Evolutionary conservation across 2,113 vertebrate genomes (phyloP), one percentile per base, ranked within the genome.

Genomic region (Pelusios castaneus): DNA sequence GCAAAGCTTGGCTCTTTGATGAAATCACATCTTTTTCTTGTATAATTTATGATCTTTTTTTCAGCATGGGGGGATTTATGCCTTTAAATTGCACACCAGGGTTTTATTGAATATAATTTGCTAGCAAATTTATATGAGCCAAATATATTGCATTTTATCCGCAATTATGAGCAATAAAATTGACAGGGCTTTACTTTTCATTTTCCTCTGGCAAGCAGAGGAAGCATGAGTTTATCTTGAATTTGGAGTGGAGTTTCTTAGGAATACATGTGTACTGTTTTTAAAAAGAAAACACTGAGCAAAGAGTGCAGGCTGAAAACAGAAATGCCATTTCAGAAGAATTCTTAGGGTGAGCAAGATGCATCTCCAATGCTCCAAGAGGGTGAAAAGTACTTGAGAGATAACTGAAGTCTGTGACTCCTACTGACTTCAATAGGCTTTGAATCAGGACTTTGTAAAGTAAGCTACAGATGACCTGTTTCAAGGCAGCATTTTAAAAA

Each of bases 81-180:
- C 94, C 96, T 98, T 97, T 94, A 97, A 98, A 97, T 96, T 97
- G 94, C 95, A 98, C 97, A 96, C 94, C 91, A 82, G 97, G 96
- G 95, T 97, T 97, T 98, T 98, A 98, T 91, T 97, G 96, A 97
- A 94, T 92, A 96, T 97, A 98, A 98, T 98, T 98, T 98, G 97
- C 96, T 97, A 97, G 97, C 84, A 96, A 97, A 97, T 98, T 98
- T 98, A 98, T 97, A 96, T 95, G 93, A 98, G 96, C 91, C 92
- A 95, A 97, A 94, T 97, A 96, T 97, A 97, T 97, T 98, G 96
- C 96, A 97, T 97, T 95, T 96, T 98, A 97, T 97, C 93, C 94
- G 95, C 96, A 98, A 97, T 98, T 97, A 97, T 97, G 95, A 97
- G 96, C 94, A 97, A 96, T 98, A 98, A 98, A 98, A 94, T 87